A percentile compares a stretch with the other conserved stretches of the same genome.
Conservation (phyloP, 2,797 vertebrate species). For the Pteronotus mesoamericanus region DNA sequence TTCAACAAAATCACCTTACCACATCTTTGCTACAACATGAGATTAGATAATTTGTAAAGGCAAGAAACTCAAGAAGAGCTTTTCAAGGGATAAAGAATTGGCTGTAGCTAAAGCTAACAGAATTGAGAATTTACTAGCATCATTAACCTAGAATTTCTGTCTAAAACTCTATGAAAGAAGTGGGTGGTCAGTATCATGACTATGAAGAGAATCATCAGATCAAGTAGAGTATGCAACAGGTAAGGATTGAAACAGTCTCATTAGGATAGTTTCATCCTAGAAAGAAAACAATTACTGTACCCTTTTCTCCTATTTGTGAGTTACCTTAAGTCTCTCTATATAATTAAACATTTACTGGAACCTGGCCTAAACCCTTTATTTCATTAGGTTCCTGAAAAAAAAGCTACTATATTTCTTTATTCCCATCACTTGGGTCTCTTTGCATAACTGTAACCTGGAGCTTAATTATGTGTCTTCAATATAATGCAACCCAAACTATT, state of each 20-base stretch:
- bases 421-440: neutral
- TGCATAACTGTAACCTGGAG: neutral
- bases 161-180: neutral
- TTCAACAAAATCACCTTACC: neutral
- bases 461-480: constrained; percentile 10
- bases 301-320: neutral
- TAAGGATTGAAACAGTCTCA: neutral
- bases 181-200: neutral
- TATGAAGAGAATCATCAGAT: neutral
- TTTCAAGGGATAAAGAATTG: neutral
- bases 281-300: neutral
- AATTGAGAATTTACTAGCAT: neutral
- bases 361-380: neutral
- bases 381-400: neutral
- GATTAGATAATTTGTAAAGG: neutral
- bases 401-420: neutral
- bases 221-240: neutral
- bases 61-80: neutral
- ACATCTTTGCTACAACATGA: neutral
- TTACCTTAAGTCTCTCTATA: neutral
- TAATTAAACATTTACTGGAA: constrained; percentile 8
- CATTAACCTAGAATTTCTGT: neutral
- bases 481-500: neutral
- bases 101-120: neutral
- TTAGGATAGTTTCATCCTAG: neutral